Percentiles rank a stretch among this genome's conserved stretches.
Conservation (phyloP, 1,140 invertebrate genomes). For the Drosophila leontia region DNA sequence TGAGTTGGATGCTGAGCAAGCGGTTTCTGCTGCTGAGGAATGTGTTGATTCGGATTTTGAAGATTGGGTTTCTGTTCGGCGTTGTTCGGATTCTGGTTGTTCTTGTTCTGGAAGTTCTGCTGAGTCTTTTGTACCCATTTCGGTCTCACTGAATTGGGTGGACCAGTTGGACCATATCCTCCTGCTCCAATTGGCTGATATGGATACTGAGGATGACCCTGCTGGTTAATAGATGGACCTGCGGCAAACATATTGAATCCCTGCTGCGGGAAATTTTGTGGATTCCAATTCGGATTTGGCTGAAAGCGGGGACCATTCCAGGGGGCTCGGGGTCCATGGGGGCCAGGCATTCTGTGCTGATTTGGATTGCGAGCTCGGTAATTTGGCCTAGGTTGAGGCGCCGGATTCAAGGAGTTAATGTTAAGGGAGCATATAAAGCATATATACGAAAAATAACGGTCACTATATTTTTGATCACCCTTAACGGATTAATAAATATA, state of each 20-base stretch:
- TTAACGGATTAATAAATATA: too few relatives aligned
- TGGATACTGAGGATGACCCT: not conserved
- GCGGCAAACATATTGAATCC: not conserved
- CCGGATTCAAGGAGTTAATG: constrained; percentile 6
- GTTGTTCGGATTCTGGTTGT: constrained; percentile 9
- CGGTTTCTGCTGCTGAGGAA: constrained; percentile 7
- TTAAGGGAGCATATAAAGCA: not conserved
- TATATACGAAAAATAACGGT: not conserved
- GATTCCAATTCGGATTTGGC: not conserved
- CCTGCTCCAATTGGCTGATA: not conserved
- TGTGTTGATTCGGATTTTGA: constrained; percentile 2
- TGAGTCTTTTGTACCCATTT: not conserved
- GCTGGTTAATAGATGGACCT: not conserved
- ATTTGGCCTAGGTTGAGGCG: not conserved
- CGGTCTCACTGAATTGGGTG: not conserved
- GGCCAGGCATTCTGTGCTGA: not conserved
- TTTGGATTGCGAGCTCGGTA: not conserved
- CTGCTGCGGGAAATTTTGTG: too few relatives aligned
- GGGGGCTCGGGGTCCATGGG: not conserved
- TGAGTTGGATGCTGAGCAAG: not conserved
- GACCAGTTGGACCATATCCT: not conserved
- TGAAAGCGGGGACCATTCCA: not conserved
- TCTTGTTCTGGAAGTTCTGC: not conserved
- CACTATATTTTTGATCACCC: not conserved
- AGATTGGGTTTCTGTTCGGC: not conserved